A percentile compares a stretch with the other conserved stretches of the same genome.
Conservation (phyloP, 2,888 invertebrate genomes). For the Epistrophe grossulariae region DNA sequence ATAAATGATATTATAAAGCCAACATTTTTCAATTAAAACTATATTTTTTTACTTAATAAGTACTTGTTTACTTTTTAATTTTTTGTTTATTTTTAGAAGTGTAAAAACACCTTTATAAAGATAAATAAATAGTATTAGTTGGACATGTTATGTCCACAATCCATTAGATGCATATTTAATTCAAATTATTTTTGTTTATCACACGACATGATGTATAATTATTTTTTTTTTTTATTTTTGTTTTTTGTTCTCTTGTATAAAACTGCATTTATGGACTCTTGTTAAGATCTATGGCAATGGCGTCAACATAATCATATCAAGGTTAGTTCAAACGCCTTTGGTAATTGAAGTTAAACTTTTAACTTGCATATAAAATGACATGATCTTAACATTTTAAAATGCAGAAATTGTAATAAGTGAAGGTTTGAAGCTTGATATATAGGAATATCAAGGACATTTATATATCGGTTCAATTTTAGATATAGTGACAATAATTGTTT, state of each 20-base stretch:
- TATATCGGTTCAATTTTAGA: background rate
- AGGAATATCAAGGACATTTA: background rate
- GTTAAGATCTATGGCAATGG: slow-evolving; percentile 48
- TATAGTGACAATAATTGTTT: background rate
- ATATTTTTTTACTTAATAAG: too few species aligned
- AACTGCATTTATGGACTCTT: slow-evolving; percentile 12
- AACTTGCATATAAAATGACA: background rate
- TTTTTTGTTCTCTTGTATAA: too few species aligned
- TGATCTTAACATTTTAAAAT: background rate
- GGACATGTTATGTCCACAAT: slow-evolving; percentile 45
- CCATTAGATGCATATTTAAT: slow-evolving; percentile 66
- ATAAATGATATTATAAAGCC: too few species aligned
- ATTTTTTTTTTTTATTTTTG: background rate
- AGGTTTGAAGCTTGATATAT: background rate
- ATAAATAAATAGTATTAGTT: slow-evolving; percentile 46
- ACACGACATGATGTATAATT: slow-evolving; percentile 50
- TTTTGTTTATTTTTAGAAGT: background rate
- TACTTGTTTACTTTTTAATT: background rate
- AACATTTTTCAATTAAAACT: too few species aligned
- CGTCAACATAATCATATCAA: slow-evolving; percentile 64
- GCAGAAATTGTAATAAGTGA: background rate
- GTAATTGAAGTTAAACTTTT: slow-evolving; percentile 33
- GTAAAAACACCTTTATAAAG: background rate
- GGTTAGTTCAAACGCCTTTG: slow-evolving; percentile 62
- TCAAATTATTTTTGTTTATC: slow-evolving; percentile 64